These are phyloP conservation scores for Leptinotarsa texana DNA, from an alignment of 1,140 invertebrate genomes.

Conservation along the genomic window DNA sequence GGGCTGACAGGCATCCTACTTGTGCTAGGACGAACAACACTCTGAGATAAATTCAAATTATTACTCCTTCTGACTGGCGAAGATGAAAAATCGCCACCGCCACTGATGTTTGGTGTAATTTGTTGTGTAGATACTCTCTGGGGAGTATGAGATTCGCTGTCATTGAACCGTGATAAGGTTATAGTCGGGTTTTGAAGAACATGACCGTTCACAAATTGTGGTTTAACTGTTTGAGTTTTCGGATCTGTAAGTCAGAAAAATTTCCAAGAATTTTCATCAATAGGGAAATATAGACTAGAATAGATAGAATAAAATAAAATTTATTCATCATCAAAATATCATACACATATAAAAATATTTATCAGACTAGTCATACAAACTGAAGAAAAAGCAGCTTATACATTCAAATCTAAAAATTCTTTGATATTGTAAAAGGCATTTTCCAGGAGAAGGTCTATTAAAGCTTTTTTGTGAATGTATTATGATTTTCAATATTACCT, in stretches of 20 bases:
- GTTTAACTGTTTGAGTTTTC: conserved; percentile 18
- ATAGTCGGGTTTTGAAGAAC: conserved; percentile 21
- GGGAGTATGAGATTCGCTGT: background rate
- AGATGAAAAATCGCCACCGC: background rate
- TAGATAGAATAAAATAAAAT: no score
- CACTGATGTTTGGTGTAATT: background rate
- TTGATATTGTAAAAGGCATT: no score
- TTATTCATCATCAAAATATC: no score
- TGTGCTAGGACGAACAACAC: background rate
- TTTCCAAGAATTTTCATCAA: no score
- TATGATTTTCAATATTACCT: no score
- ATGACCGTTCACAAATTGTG: conserved; percentile 21
- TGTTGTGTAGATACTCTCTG: background rate
- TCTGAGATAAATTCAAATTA: conserved; percentile 5
- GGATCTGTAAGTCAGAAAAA: conserved; percentile 1
- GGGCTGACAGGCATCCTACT: background rate
- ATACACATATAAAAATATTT: no score
- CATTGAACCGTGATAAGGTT: conserved; percentile 20
- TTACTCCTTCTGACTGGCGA: background rate
- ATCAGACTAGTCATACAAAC: no score
- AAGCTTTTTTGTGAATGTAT: no score
- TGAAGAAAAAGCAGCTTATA: no score
- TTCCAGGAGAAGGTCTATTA: no score
- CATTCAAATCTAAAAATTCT: no score
- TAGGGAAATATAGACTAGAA: no score